Base-by-base conservation (phyloP, 92 coral and sea anemone genomes). In the Siderastrea radians region DNA sequence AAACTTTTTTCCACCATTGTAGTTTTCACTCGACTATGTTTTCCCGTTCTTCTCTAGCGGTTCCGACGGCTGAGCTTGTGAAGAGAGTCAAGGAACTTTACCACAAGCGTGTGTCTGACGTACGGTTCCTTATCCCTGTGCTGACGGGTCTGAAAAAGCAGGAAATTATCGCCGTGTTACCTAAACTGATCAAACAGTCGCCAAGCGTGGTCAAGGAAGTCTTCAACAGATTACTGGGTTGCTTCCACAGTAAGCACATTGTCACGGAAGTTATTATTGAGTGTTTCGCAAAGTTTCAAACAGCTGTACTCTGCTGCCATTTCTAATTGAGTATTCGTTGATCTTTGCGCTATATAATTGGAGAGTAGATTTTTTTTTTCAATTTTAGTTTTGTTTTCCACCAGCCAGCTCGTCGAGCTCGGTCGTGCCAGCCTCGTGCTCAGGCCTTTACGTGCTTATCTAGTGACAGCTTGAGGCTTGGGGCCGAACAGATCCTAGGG, bases 191-290 rank as follows among this genome's bases (percentile, higher is more conserved):
- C 87, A 98, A 98, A 72, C 99, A 98, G 90, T 98, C 99, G 26
- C 99, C 99, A 13, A 98, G 96, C 48, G 99, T 98, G 15, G 99
- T 98, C 61, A 98, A 98, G 70, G 99, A 98, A 85, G 99, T 98
- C 60, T 98, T 98, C 69, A 98, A 98, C 73, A 85, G 99, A 19
- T 81, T 98, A 47, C 96, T 98, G 62, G 99, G 99, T 46, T 98
- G 99, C 74, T 98, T 95, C 81, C 99, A 98, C 59, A 95, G 99
- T 98, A 82, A 60, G 98, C 80, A 66, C 13, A 13, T 10, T 11
- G 38, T 26, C 38, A 26, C 38, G 38, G 54, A 67, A 5, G 13
- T 3, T 46, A 9, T 11, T 47, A 6, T 13, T 46, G 5, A 2
- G 13, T 70, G 38, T 26, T 26, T 26, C 0, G 38, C 38, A 26